Evolutionary conservation across 2,113 vertebrate genomes (phyloP).

Genomic region (Pachycephala philippinensis): DNA sequence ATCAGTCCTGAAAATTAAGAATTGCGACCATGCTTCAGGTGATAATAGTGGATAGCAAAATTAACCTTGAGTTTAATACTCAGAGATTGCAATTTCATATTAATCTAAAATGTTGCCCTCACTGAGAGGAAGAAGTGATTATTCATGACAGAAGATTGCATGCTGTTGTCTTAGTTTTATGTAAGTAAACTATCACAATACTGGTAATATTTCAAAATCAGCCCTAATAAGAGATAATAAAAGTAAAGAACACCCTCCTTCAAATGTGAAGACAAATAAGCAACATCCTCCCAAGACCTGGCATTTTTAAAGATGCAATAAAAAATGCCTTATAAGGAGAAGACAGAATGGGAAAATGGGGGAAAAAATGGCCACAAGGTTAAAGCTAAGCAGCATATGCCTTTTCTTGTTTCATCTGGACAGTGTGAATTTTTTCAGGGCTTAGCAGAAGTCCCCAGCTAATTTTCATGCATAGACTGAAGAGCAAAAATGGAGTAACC

Average conservation of each 20-base stretch:
- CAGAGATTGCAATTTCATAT: background rate
- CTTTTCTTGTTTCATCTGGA: background rate
- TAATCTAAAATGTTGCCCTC: background rate
- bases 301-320: background rate
- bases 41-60: background rate
- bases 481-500: background rate
- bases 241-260: background rate
- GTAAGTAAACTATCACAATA: background rate
- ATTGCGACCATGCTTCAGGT: background rate
- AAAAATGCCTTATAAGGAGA: background rate
- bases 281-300: background rate
- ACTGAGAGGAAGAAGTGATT: background rate
- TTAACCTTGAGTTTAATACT: background rate
- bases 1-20: background rate
- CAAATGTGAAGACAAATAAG: background rate
- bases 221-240: background rate
- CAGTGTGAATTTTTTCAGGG: background rate
- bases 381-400: background rate
- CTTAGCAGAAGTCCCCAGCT: background rate
- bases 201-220: background rate
- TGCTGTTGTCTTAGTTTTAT: background rate
- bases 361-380: rapidly evolving
- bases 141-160: background rate
- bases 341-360: background rate
- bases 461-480: background rate